phyloP scores from a whole-genome alignment of 2,797 vertebrate species.

The Pelobates cultripes region DNA sequence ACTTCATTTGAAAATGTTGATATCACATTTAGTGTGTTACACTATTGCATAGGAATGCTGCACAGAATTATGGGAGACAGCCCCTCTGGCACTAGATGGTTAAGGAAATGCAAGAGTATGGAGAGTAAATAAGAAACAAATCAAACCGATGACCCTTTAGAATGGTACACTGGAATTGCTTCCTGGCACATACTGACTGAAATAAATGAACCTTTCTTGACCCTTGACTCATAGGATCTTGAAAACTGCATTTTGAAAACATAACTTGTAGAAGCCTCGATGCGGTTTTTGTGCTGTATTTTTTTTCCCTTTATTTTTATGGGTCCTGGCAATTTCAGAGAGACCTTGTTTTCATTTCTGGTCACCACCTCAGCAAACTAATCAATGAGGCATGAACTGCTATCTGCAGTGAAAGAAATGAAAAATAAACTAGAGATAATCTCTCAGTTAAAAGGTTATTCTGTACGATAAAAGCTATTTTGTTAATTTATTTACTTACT shows the following conservation, averaged over 20 bases:
- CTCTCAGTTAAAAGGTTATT: slow-evolving; percentile 99
- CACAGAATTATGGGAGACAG: slow-evolving; percentile 24
- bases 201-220: slow-evolving; percentile 62
- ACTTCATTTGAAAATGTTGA: neutral
- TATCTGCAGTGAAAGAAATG: slow-evolving; percentile 97
- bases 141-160: slow-evolving; percentile 66
- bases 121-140: slow-evolving; percentile 53
- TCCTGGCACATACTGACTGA: slow-evolving; percentile 54
- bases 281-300: slow-evolving; percentile 48
- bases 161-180: slow-evolving; percentile 63
- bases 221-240: slow-evolving; percentile 59
- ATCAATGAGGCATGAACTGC: slow-evolving; percentile 98
- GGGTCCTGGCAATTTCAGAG: slow-evolving; percentile 86
- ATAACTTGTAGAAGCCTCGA: slow-evolving; percentile 56
- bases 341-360: slow-evolving; percentile 96
- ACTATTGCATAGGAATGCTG: neutral
- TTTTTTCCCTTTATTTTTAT: slow-evolving; percentile 64
- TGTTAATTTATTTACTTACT: slow-evolving; percentile 99
- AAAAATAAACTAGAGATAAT: slow-evolving; percentile 99
- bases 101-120: slow-evolving; percentile 27
- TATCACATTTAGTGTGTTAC: neutral
- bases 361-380: slow-evolving; percentile 96
- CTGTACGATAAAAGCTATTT: slow-evolving; percentile 99
- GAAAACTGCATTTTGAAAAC: slow-evolving; percentile 62
- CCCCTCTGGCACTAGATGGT: slow-evolving; percentile 25